Percentiles rank a stretch among this genome's conserved stretches.
Conservation (phyloP, 2,888 invertebrate species). For the Sarcophaga caerulescens region DNA sequence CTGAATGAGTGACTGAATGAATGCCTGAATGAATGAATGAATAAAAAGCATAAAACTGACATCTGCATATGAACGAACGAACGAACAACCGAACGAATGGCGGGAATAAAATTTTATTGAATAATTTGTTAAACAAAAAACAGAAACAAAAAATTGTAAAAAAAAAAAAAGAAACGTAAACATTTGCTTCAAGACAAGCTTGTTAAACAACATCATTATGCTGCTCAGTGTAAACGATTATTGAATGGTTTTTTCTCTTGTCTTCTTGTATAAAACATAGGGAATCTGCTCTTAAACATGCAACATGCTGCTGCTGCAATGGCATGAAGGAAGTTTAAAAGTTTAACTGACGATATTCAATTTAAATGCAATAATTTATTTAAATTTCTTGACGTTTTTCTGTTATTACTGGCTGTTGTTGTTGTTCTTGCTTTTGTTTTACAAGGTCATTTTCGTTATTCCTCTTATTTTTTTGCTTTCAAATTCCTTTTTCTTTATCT, state of each 20-base stretch:
- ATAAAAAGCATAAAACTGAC: not conserved
- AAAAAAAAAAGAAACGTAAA: not conserved
- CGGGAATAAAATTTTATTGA: no score
- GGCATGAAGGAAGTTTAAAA: no score
- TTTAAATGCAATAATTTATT: not conserved
- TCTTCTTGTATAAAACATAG: not conserved
- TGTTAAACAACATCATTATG: constrained; percentile 58
- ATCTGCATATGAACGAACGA: not conserved
- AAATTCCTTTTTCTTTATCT: no score
- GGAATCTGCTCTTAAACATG: not conserved
- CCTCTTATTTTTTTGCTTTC: no score
- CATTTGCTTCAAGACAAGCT: constrained; percentile 3
- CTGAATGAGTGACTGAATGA: not conserved
- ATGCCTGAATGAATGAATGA: not conserved
- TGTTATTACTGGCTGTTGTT: no score
- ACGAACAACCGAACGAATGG: not conserved
- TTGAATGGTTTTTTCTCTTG: no score
- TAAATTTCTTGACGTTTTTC: not conserved
- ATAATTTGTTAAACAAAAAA: not conserved
- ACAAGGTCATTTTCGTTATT: no score
- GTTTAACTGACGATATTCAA: no score
- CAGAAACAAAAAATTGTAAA: no score
- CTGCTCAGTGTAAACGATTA: not conserved
- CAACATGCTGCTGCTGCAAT: not conserved
- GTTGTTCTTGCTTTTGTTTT: no score